These are phyloP conservation scores for Lasioglossum marginatum DNA, from an alignment of 2,888 invertebrate species.

Conservation along the genomic window DNA sequence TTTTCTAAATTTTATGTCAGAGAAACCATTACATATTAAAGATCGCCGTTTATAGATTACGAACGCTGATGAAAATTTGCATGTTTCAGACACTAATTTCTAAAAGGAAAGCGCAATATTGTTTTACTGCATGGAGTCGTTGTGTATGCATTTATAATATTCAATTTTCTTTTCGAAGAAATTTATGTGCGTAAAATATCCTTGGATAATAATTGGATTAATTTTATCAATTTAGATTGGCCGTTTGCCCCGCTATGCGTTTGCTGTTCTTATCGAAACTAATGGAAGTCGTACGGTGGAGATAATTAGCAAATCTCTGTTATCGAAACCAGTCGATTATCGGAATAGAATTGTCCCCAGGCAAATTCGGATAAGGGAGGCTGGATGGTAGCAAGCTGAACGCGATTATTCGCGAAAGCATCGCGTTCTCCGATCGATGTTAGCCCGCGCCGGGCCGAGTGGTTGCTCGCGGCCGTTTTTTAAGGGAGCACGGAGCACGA, in stretches of 20 bases:
- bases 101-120: background rate
- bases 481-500: conserved; percentile 38
- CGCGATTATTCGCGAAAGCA: conserved; percentile 43
- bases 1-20: background rate
- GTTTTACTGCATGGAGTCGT: background rate
- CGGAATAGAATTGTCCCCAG: background rate
- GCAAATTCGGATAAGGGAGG: background rate
- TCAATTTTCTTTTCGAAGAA: no score
- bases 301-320: background rate
- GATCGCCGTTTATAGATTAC: background rate
- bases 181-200: no score
- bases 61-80: background rate
- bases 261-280: no score
- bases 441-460: background rate
- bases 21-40: background rate
- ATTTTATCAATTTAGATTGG: no score
- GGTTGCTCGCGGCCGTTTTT: conserved; percentile 41
- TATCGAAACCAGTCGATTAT: background rate
- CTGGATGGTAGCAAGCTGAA: background rate
- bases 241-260: background rate
- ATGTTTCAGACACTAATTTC: background rate
- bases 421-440: conserved; percentile 32
- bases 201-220: no score
- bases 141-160: background rate
- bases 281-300: no score